Percentiles rank a stretch among this genome's conserved stretches.
Evolutionary conservation across 2,797 vertebrate species (phyloP).

Genomic region (Choloepus didactylus): DNA sequence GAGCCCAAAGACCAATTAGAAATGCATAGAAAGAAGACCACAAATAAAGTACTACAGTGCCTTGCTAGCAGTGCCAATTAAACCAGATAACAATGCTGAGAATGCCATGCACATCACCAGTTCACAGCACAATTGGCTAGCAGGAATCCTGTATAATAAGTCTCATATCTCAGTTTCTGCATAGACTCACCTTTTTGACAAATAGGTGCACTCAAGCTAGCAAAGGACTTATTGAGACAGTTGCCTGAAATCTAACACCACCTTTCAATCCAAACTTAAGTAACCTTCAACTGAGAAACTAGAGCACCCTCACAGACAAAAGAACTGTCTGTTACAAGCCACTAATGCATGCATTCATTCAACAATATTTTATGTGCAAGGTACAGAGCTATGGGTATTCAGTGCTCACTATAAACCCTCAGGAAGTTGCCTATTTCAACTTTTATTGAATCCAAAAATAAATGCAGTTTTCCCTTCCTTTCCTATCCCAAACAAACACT

Average conservation of each 20-base stretch:
- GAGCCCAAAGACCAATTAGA: slow-evolving; percentile 8
- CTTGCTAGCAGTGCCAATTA: not conserved
- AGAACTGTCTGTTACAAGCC: not conserved
- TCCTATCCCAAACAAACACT: not conserved
- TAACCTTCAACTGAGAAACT: not conserved
- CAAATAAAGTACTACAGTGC: not conserved
- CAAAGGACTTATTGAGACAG: not conserved
- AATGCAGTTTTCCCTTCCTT: not conserved
- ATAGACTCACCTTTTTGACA: not conserved
- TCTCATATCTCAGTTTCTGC: not conserved
- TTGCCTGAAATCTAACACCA: slow-evolving; percentile 23
- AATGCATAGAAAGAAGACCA: not conserved
- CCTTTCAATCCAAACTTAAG: not conserved
- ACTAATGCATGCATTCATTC: not conserved
- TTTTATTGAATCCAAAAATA: not conserved
- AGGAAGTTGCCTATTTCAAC: not conserved
- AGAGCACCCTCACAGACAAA: slow-evolving; percentile 8
- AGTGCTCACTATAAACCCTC: not conserved
- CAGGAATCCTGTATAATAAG: not conserved
- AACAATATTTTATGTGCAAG: not conserved
- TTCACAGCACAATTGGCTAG: not conserved
- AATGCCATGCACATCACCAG: not conserved
- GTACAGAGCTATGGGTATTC: not conserved
- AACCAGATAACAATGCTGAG: not conserved
- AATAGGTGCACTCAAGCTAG: not conserved